Evolutionary conservation across 1,140 invertebrate species (phyloP).

Genomic region (Lepeophtheirus salmonis): DNA sequence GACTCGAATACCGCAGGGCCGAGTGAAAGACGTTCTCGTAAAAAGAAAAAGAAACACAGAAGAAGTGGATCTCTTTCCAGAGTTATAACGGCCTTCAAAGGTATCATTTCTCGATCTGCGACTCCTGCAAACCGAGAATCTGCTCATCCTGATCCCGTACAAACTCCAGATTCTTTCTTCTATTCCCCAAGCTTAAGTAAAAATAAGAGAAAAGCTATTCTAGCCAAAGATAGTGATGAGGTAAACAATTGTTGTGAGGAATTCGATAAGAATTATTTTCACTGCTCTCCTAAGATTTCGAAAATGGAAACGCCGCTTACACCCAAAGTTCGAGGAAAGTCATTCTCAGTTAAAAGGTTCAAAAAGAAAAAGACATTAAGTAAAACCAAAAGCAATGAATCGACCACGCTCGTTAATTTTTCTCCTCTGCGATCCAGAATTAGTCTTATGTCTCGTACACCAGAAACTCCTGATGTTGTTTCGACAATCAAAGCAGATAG

Average conservation of each 20-base stretch:
- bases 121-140: not conserved
- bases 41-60: not conserved
- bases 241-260: too few relatives aligned
- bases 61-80: conserved; percentile 12
- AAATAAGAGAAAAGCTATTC: not conserved
- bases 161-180: not conserved
- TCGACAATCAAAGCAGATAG: not conserved
- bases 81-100: conserved; percentile 11
- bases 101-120: not conserved
- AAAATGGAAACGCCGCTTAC: conserved; percentile 7
- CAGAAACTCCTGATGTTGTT: not conserved
- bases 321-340: conserved; percentile 6
- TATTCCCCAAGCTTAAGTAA: not conserved
- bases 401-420: not conserved
- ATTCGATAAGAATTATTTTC: too few relatives aligned
- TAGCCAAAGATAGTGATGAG: too few relatives aligned
- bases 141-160: not conserved
- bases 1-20: not conserved
- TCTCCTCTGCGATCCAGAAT: not conserved
- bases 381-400: not conserved
- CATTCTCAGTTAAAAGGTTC: conserved; percentile 12
- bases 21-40: not conserved
- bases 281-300: not conserved
- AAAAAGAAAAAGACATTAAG: conserved; percentile 17
- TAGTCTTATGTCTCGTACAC: not conserved